Base-by-base conservation (phyloP, 2,888 invertebrate genomes). In the Dyspetes luteomarginatus region DNA sequence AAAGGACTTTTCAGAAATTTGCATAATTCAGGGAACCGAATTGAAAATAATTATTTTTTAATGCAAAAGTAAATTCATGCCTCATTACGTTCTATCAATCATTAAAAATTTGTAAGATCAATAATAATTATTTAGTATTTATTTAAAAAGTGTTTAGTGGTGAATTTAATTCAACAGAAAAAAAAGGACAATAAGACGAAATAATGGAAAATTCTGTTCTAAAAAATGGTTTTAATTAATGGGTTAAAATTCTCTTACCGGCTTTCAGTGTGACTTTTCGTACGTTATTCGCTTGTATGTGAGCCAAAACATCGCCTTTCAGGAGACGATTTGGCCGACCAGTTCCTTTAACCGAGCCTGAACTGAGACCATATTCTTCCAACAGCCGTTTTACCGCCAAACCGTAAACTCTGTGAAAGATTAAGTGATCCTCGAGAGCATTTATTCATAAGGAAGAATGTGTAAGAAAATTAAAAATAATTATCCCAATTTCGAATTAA, bases 381-480 rank as follows among this genome's bases (percentile, higher is more conserved):
- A 95, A 86, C 19, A 95, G 89, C 83, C 93, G 92, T 75, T 93
- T 93, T 0, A 95, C 95, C 7, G 95, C 94, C 36, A 95, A 95
- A 22, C 95, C 95, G 77, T 93, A 91, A 58, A 91, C 89, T 82
- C 91, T 92, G 67, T 24, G 82, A 19, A 71, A 74, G 28, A 55
- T 28, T 15, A 22, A 67, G 65, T 36, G 7, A 68, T 55, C 43
- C n/a, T 28, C 41, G 2, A 55, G 4, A 45, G 3, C 17, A 45
- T 17, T 50, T 15, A 55, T 45, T 4, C 55, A 9, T 15, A 56
- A 12, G 4, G 43, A 43, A 43, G 30, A 41, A 41, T 19, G 19
- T 36, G 4, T 3, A 4, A 24, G 41, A 0, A 19, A 0, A 19
- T 22, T 36, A 9, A 2, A n/a, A 2, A 36, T 36, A 36, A 36